phyloP scores from a whole-genome alignment of 2,888 invertebrate genomes.

The Napeogenes inachia region DNA sequence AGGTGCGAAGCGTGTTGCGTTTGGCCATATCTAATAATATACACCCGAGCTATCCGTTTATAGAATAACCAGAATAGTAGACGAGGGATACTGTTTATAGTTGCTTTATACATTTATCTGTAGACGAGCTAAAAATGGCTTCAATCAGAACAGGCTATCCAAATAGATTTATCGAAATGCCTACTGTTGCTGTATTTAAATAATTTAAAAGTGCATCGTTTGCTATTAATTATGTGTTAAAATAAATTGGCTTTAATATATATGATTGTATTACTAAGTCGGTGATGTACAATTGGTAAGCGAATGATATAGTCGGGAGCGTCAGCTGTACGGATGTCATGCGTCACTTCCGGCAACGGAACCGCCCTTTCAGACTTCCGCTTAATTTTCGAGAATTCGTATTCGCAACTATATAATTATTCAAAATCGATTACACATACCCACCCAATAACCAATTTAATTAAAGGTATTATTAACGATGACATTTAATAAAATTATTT shows the following conservation, averaged over 20 bases:
- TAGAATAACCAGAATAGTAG: conserved; percentile 67
- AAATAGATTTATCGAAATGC: background rate
- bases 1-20: conserved; percentile 62
- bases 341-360: conserved; percentile 50
- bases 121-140: conserved; percentile 25
- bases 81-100: conserved; percentile 44
- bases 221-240: too few relatives aligned
- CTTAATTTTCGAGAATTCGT: conserved; percentile 24
- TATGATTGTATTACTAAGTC: too few relatives aligned
- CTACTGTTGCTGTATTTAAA: background rate
- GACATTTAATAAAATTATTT: too few relatives aligned
- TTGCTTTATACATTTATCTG: conserved; percentile 23
- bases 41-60: conserved; percentile 58
- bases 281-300: background rate
- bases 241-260: too few relatives aligned
- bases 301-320: too few relatives aligned
- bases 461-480: too few relatives aligned
- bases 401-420: background rate
- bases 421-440: background rate
- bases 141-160: background rate
- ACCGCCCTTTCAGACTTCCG: conserved; percentile 37
- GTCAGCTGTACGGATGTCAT: conserved; percentile 34
- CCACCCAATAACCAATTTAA: too few relatives aligned
- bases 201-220: too few relatives aligned
- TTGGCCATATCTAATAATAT: conserved; percentile 69